Evolutionary conservation across 2,113 vertebrate species (phyloP), one percentile per base, ranked within the genome.

Genomic region (Tragelaphus imberbis): DNA sequence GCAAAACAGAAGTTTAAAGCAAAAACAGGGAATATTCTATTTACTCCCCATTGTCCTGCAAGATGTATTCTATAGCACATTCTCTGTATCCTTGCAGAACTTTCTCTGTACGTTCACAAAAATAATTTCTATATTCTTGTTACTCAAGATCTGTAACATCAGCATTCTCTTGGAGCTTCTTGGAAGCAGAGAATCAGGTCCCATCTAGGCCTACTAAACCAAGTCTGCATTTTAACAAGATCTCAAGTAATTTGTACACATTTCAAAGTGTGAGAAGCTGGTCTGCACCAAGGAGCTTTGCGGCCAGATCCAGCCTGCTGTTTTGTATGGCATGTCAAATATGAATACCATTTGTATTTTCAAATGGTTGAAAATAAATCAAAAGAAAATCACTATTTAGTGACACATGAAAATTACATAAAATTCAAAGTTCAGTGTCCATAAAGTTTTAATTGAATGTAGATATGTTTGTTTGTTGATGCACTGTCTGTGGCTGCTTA

Each of bases 341-440:
- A 81, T 16, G 53, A 92, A 23, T 23, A 1, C 3, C 1, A 77
- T 94, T 84, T 82, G 59, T 21, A 92, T 58, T 97, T 95, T 94
- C 47, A 85, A 65, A 63, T n/a, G 44, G 25, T 59, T 75, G 88
- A 68, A 95, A 95, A 94, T 17, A 79, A 63, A 80, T 85, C 71
- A 88, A 79, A 91, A 36, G 88, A 89, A 89, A 51, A 93, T 95
- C 28, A 80, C 23, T 95, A 89, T 91, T 96, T 94, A 80, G 19
- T 65, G 75, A 75, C 49, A 80, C 36, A 84, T 58, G 30, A 88
- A 87, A 96, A 90, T 87, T 53, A 80, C 7, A 61, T 75, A 80
- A 79, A 90, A 92, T 82, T 91, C n/a, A 61, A 88, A 80, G 30
- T 40, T 97, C 71, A 75, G 10, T 14, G 36, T 77, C 47, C 33